A percentile compares a stretch with the other conserved stretches of the same genome.
phyloP scores from a whole-genome alignment of 2,888 invertebrate genomes.

The Drosophila anomelani region DNA sequence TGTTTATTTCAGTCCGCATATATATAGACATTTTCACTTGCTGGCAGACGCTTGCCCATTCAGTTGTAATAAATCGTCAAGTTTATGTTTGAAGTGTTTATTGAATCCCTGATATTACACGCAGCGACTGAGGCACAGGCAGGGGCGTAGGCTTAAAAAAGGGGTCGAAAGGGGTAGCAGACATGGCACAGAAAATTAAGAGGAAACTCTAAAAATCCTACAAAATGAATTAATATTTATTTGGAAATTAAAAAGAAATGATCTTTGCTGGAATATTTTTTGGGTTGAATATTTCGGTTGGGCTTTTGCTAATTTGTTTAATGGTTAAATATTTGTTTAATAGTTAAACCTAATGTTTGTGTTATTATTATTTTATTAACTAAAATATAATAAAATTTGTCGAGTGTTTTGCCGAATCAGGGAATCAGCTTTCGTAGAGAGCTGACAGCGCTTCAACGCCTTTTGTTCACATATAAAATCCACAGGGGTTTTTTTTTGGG shows the following conservation, averaged over 20 bases:
- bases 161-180: not conserved
- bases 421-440: constrained; percentile 22
- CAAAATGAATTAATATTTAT: not conserved
- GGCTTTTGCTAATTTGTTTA: too few relatives aligned
- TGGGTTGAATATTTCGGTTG: not conserved
- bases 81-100: constrained; percentile 84
- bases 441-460: constrained; percentile 24
- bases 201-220: accelerated
- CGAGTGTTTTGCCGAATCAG: constrained; percentile 6
- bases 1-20: constrained; percentile 4
- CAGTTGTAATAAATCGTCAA: constrained; percentile 82
- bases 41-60: constrained; percentile 23
- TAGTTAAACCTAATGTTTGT: not conserved
- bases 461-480: constrained; percentile 40
- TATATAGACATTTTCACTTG: constrained; percentile 24
- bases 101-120: constrained; percentile 84
- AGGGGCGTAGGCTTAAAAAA: not conserved
- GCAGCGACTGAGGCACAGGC: constrained; percentile 31
- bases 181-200: not conserved
- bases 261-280: not conserved
- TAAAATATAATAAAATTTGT: not conserved
- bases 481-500: constrained; percentile 47
- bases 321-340: not conserved
- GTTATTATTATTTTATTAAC: not conserved
- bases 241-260: not conserved